Evolutionary conservation across 1,140 invertebrate species (phyloP).

Genomic region (Drosophila navojoa): DNA sequence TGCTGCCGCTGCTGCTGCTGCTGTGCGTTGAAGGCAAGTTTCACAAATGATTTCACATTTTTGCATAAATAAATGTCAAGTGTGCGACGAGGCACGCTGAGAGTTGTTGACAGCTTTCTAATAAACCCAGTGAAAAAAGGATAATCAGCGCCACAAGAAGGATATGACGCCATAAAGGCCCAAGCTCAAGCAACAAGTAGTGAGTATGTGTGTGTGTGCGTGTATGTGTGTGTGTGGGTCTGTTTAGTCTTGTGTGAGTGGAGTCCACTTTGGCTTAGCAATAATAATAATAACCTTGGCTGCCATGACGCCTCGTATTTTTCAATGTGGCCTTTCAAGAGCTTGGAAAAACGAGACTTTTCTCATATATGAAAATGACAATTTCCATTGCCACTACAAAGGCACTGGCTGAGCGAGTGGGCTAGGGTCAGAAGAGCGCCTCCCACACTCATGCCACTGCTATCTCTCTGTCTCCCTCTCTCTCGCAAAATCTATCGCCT

Average conservation of each 20-base stretch:
- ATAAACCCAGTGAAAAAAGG: conserved; percentile 76
- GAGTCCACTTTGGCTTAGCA: conserved; percentile 70
- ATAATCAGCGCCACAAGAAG: conserved; percentile 63
- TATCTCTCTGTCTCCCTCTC: not conserved
- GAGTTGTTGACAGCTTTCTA: conserved; percentile 79
- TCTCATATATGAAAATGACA: conserved; percentile 67
- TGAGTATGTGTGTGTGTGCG: conserved; percentile 7
- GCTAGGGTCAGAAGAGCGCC: conserved; percentile 11
- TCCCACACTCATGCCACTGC: not conserved
- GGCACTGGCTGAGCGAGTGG: conserved; percentile 27
- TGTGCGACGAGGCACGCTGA: conserved; percentile 71
- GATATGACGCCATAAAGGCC: conserved; percentile 33
- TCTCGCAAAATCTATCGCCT: not conserved
- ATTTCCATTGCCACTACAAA: conserved; percentile 73
- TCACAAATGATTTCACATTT: conserved; percentile 83
- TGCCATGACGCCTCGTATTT: conserved; percentile 68
- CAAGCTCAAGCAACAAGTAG: conserved; percentile 60
- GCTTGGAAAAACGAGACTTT: conserved; percentile 31
- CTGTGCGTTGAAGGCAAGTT: conserved; percentile 66
- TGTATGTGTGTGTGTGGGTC: conserved; percentile 1
- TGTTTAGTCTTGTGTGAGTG: conserved; percentile 9
- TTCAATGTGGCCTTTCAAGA: conserved; percentile 48
- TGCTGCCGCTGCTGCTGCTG: conserved; percentile 21
- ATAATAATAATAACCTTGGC: conserved; percentile 80
- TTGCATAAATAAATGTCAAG: conserved; percentile 82